Percentiles rank a stretch among this genome's conserved stretches.
These are phyloP conservation scores for Philypnodon macrostomus DNA, from an alignment of 2,797 vertebrate genomes.

Conservation along the genomic window DNA sequence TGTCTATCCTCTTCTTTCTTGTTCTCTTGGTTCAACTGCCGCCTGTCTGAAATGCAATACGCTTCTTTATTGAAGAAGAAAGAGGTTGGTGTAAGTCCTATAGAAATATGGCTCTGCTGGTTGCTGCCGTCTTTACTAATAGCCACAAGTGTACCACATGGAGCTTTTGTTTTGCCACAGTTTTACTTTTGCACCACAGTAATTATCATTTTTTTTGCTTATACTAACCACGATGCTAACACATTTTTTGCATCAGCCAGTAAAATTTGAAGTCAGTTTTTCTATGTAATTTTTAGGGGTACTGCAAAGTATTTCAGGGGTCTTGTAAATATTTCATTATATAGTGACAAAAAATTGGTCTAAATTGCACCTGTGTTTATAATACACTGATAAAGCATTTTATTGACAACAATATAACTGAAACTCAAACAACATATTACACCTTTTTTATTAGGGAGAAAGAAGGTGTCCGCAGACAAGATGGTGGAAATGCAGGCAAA, in stretches of 20 bases:
- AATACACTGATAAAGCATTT: background rate
- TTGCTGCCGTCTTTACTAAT: conserved; percentile 3
- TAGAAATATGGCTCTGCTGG: conserved; percentile 17
- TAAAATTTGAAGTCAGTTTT: too few relatives aligned
- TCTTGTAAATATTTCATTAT: background rate
- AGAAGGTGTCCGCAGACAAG: conserved; percentile 97
- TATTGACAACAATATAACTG: background rate
- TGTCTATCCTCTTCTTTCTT: conserved; percentile 49
- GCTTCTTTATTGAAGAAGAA: conserved; percentile 88
- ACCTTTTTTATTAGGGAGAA: conserved; percentile 79
- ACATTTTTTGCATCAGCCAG: conserved; percentile 14
- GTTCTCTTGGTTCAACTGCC: conserved; percentile 75
- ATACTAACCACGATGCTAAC: too few relatives aligned
- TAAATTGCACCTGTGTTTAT: background rate
- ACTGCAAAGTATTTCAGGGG: too few relatives aligned
- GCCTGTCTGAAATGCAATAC: conserved; percentile 84
- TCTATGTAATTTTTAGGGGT: background rate
- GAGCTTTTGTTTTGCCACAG: background rate
- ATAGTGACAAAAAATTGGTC: too few relatives aligned
- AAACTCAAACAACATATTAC: conserved; percentile 3
- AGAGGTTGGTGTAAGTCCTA: conserved; percentile 84
- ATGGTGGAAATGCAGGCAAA: conserved; percentile 99
- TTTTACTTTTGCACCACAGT: conserved; percentile 7
- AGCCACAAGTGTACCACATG: conserved; percentile 6
- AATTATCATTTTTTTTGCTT: conserved; percentile 9